phyloP scores from a whole-genome alignment of 1,140 invertebrate genomes.

The Eueides isabella region DNA sequence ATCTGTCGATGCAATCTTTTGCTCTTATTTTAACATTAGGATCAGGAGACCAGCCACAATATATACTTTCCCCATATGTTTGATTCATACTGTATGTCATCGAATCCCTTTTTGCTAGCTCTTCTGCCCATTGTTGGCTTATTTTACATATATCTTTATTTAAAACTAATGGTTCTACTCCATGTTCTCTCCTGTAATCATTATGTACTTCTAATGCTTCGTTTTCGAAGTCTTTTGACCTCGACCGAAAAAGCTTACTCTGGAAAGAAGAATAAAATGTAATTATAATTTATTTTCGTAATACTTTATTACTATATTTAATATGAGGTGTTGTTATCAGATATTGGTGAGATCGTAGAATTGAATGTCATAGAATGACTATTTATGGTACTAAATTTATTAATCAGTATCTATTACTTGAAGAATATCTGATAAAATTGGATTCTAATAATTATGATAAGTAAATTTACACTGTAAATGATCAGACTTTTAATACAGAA shows the following conservation, averaged over 20 bases:
- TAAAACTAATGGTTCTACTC: conserved; percentile 82
- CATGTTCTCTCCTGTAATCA: conserved; percentile 89
- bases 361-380: not conserved
- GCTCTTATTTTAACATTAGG: conserved; percentile 85
- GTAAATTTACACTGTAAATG: too few relatives aligned
- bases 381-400: not conserved
- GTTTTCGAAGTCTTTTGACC: conserved; percentile 81
- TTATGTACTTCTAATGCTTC: conserved; percentile 89
- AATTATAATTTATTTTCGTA: not conserved
- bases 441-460: not conserved
- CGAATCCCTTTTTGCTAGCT: conserved; percentile 86
- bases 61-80: conserved; percentile 84
- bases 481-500: too few relatives aligned
- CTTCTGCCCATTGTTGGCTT: conserved; percentile 90
- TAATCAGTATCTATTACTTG: not conserved
- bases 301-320: not conserved
- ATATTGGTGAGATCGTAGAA: not conserved
- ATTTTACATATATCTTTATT: conserved; percentile 80
- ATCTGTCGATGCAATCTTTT: conserved; percentile 85
- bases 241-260: conserved; percentile 72
- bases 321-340: not conserved
- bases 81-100: conserved; percentile 85
- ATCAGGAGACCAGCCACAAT: conserved; percentile 87
- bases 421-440: not conserved
- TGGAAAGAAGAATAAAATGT: conserved; percentile 46